Evolutionary conservation across 2,888 invertebrate species (phyloP).

Genomic region (Nomada goodeniana): DNA sequence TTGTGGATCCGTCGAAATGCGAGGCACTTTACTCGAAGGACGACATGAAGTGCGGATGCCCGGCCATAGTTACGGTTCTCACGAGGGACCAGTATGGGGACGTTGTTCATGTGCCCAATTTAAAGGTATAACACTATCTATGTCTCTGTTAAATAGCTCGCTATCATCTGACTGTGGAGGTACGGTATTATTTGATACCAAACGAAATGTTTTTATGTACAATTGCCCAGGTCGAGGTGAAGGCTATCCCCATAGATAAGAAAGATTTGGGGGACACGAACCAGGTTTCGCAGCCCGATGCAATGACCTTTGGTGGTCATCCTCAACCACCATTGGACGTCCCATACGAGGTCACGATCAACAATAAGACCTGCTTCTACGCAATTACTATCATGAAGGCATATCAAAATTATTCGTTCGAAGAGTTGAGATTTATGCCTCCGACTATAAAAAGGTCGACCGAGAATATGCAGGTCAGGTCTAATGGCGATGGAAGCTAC

Average conservation of each 20-base stretch:
- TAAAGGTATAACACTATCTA: conserved; percentile 87
- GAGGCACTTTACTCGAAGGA: conserved; percentile 92
- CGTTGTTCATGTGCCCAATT: conserved; percentile 92
- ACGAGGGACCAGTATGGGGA: conserved; percentile 97
- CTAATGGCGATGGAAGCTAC: conserved; percentile 92
- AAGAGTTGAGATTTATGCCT: conserved; percentile 93
- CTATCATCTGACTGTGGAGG: neutral
- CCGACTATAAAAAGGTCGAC: conserved; percentile 89
- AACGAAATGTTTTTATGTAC: neutral
- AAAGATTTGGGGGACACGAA: conserved; percentile 87
- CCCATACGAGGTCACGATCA: conserved; percentile 93
- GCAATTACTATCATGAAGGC: conserved; percentile 98
- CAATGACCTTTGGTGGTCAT: conserved; percentile 87
- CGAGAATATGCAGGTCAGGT: conserved; percentile 92
- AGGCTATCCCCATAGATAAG: conserved; percentile 90
- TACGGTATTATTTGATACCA: neutral
- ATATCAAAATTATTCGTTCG: conserved; percentile 97
- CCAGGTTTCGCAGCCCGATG: conserved; percentile 86
- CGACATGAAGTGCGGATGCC: conserved; percentile 92
- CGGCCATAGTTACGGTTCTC: conserved; percentile 91
- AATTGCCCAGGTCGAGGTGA: conserved; percentile 88
- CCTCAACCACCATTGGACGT: conserved; percentile 89
- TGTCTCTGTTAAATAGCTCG: no score
- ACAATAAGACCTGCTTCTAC: conserved; percentile 96
- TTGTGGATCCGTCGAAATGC: conserved; percentile 95